Percentiles rank a stretch among this genome's conserved stretches.
These are phyloP conservation scores for Crotophaga sulcirostris DNA, from an alignment of 2,113 vertebrate species.

Conservation along the genomic window DNA sequence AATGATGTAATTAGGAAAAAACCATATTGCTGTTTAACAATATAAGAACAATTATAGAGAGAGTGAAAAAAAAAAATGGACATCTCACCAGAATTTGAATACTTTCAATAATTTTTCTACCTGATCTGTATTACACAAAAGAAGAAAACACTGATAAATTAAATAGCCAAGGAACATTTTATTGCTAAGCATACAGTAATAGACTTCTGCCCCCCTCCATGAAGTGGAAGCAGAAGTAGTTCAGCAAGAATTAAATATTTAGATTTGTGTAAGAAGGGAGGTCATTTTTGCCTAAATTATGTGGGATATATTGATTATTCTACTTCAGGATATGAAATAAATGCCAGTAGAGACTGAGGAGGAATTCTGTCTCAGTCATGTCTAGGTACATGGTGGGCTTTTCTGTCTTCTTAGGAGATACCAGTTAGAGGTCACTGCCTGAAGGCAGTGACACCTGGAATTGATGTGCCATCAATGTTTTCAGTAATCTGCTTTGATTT, in stretches of 20 bases:
- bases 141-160: not conserved
- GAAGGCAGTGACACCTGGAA: not conserved
- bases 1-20: not conserved
- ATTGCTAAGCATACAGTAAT: not conserved
- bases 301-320: not conserved
- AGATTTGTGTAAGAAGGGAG: not conserved
- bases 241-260: not conserved
- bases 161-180: not conserved
- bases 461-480: not conserved
- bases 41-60: not conserved
- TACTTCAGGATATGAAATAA: conserved; percentile 7
- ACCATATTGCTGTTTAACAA: fast-evolving
- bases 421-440: not conserved
- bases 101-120: not conserved
- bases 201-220: not conserved
- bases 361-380: not conserved
- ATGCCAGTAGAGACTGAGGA: not conserved
- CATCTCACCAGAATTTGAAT: not conserved
- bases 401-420: not conserved
- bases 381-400: not conserved
- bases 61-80: not conserved
- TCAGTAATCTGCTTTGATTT: conserved; percentile 10
- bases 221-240: not conserved
- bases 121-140: not conserved
- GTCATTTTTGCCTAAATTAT: not conserved